Evolutionary conservation across 2,113 vertebrate species (phyloP), one percentile per base, ranked within the genome.

Genomic region (Periophthalmodon schlosseri): DNA sequence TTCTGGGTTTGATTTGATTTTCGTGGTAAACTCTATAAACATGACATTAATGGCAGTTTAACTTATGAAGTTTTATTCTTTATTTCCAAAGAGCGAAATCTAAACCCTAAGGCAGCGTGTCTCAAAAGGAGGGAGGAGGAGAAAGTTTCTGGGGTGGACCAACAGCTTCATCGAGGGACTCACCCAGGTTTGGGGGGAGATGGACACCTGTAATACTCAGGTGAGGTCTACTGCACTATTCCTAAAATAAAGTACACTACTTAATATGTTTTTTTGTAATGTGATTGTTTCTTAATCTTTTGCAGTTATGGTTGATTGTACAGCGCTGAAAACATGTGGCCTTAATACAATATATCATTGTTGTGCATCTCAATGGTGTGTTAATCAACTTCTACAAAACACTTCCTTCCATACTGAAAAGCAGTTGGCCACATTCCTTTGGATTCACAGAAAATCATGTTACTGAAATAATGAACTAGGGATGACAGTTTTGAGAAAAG

Each of bases 41-140:
- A 12, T 64, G 36, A 60, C 39, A 13, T 65, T 44, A 5, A n/a
- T 21, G 44, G 34, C 18, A n/a, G 18, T 44, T 65, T 28, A 28
- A 28, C 34, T 65, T 36, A 65, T n/a, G 10, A 39, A 39, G 18
- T n/a, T 65, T 44, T 65, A 39, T 68, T 15, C 76, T 63, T 65
- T 79, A 60, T 57, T 75, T 77, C 20, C 74, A 60, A 86, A 99
- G 98, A 99, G 87, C 96, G 98, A 77, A 99, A 99, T 86, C 93
- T 99, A 89, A 99, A 99, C 87, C 98, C 98, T 57, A 99, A 99
- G 91, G 96, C 97, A 0, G 98, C 98, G 81, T 99, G 98, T 92
- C 93, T 99, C 90, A 99, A 99, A 81, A 96, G 97, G 11, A 93
- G 98, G 52, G 98, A 99, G 88, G 98, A 99, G 77, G 98, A 99